Percentiles rank a stretch among this genome's conserved stretches.
Evolutionary conservation across 2,888 invertebrate species (phyloP).

Genomic region (Xestia c-nigrum): DNA sequence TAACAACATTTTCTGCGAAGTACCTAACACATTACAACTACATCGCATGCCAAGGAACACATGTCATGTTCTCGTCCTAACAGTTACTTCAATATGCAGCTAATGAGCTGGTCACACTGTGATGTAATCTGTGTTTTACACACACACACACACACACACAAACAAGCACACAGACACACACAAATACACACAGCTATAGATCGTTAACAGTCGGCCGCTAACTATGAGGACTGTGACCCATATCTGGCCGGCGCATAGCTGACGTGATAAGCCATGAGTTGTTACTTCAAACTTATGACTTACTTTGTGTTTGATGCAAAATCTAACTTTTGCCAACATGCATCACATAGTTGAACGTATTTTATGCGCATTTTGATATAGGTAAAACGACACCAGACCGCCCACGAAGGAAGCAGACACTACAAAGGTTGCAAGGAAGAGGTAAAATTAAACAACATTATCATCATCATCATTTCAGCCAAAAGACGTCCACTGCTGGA

Average conservation of each 20-base stretch:
- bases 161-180: constrained; percentile 16
- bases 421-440: not conserved
- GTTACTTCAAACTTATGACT: constrained; percentile 51
- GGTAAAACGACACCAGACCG: not conserved
- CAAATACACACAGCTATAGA: constrained; percentile 27
- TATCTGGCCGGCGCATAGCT: constrained; percentile 46
- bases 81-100: constrained; percentile 28
- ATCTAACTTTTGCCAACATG: constrained; percentile 11
- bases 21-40: not conserved
- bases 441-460: too few species aligned
- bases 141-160: constrained; percentile 6
- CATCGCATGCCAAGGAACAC: not conserved
- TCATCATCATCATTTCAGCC: too few species aligned
- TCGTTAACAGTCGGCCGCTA: constrained; percentile 51
- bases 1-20: not conserved
- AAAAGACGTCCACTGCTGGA: too few species aligned
- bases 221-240: constrained; percentile 55
- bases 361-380: not conserved
- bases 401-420: not conserved
- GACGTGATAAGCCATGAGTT: constrained; percentile 52
- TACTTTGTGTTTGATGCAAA: constrained; percentile 29
- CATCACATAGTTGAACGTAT: not conserved
- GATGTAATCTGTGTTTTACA: constrained; percentile 11
- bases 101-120: constrained; percentile 49
- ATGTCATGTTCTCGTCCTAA: not conserved